Evolutionary conservation across 2,113 vertebrate genomes (phyloP).

Genomic region (Cettia cetti): DNA sequence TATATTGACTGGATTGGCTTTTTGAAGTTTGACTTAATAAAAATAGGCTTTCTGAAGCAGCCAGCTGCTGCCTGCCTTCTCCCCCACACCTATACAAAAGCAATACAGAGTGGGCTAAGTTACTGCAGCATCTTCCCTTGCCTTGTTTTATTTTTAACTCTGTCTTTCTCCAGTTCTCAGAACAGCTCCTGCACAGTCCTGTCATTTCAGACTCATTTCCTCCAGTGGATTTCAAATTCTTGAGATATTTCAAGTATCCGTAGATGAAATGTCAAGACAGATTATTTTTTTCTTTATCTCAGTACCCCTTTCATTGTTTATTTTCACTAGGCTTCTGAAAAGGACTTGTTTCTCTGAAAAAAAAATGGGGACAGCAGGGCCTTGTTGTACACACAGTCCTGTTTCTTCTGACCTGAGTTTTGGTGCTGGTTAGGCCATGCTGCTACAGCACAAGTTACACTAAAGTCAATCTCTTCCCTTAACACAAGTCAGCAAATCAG

Average conservation of each 20-base stretch:
- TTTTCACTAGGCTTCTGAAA: neutral
- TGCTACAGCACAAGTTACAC: neutral
- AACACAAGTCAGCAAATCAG: neutral
- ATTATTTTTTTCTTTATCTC: neutral
- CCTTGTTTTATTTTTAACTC: constrained; percentile 52
- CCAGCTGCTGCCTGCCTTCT: constrained; percentile 21
- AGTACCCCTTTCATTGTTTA: neutral
- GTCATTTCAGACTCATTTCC: neutral
- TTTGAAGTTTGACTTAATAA: neutral
- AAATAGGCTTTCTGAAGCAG: neutral
- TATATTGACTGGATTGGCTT: neutral
- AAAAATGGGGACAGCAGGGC: neutral
- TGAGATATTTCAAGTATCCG: neutral
- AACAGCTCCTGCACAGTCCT: neutral
- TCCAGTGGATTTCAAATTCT: neutral
- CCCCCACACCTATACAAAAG: neutral
- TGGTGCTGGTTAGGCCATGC: neutral
- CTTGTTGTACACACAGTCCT: neutral
- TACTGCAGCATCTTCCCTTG: constrained; percentile 1
- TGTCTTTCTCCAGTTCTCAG: neutral
- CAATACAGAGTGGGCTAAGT: constrained; percentile 22
- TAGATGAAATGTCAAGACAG: neutral
- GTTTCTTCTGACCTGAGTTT: neutral
- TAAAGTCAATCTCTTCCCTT: neutral
- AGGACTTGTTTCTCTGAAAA: neutral